Base-by-base conservation (phyloP, 2,888 invertebrate genomes). In the Eupeodes latifasciatus region DNA sequence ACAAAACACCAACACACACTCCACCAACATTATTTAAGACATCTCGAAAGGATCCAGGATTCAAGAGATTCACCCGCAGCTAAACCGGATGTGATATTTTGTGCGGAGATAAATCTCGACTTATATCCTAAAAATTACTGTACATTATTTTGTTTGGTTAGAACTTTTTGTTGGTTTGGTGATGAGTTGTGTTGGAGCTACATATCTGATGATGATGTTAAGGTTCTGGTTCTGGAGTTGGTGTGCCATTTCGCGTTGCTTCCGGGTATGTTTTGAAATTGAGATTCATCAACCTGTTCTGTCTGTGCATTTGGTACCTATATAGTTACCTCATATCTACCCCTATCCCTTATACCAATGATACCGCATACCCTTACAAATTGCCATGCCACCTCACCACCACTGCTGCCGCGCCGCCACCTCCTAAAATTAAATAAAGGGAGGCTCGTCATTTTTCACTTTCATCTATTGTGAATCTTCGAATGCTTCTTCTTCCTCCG, bases 391-490 rank as follows among this genome's bases (percentile, higher is more conserved):
- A 44, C 36, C 85, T 14, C 62, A 9, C 66, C 51, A 51, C 40
- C 27, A 55, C 62, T 19, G 19, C 19, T 1, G 19, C 19, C 19
- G 19, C 19, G 1, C n/a, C n/a, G n/a, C n/a, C 78, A 69, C 91
- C 90, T 27, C 27, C 27, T 27, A 27, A 90, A 91, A 91, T 92
- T 91, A 92, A 92, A 92, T 92, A 91, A 91, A 90, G 90, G 91
- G 90, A 91, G 90, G 91, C 90, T 92, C 90, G 92, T 92, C 92
- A 92, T 92, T 92, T 92, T 92, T 92, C 92, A 92, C 90, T 90
- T 75, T 91, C 90, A 79, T 1, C 53, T 44, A 3, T n/a, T 74
- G 55, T 49, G 49, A 53, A 16, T 59, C 49, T 47, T 62, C 36
- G 11, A 57, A 57, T 67, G 9, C 10, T 36, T 9, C 36, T 47